Evolutionary conservation across 2,113 vertebrate species (phyloP).

Genomic region (Ailurus styani): DNA sequence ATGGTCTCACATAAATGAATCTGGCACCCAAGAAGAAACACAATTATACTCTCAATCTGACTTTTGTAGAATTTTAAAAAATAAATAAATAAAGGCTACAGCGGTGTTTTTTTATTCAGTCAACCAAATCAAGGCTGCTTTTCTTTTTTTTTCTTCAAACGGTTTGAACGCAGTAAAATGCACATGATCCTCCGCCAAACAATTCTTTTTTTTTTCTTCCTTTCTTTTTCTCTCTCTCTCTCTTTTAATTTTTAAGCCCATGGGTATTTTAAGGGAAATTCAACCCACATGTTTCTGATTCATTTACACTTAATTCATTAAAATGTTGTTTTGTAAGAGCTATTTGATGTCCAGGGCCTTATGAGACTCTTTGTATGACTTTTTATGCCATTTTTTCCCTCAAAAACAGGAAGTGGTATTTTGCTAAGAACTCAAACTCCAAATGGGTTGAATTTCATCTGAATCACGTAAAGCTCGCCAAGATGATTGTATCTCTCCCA

Average conservation of each 20-base stretch:
- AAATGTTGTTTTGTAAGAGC: constrained; percentile 71
- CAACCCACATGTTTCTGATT: constrained; percentile 74
- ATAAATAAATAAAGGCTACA: constrained; percentile 13
- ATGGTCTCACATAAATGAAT: not conserved
- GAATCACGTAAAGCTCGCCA: not conserved
- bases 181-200: constrained; percentile 27
- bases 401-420: constrained; percentile 71
- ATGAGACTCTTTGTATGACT: constrained; percentile 55
- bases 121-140: constrained; percentile 46
- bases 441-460: not conserved
- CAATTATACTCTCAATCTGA: constrained; percentile 27
- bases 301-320: constrained; percentile 77
- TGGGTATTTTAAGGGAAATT: constrained; percentile 69
- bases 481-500: not conserved
- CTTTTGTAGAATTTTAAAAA: constrained; percentile 39
- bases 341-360: constrained; percentile 64
- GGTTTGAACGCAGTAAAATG: constrained; percentile 44
- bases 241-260: constrained; percentile 57
- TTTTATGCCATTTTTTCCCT: constrained; percentile 57
- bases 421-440: constrained; percentile 31
- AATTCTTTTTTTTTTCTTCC: not conserved
- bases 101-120: constrained; percentile 18
- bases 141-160: not conserved
- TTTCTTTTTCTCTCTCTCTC: not conserved
- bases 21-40: not conserved